These are phyloP conservation scores for Eupithecia centaureata DNA, from an alignment of 2,888 invertebrate genomes.

Conservation along the genomic window DNA sequence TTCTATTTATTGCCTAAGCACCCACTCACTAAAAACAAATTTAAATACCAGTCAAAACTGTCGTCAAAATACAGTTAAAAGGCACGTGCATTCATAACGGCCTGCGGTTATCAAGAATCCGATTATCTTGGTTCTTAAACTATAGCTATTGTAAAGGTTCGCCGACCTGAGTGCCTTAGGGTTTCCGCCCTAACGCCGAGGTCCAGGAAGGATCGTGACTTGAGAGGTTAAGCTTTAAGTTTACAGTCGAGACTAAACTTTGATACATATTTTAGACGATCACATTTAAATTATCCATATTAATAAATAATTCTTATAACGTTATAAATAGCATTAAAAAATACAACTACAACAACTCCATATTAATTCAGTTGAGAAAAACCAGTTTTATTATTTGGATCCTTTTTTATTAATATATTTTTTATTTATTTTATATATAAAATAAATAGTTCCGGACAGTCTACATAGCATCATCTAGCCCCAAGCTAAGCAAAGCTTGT, in stretches of 20 bases:
- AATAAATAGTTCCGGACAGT: too few relatives aligned
- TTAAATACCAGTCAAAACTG: conserved; percentile 7
- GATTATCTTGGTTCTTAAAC: conserved; percentile 11
- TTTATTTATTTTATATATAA: too few relatives aligned
- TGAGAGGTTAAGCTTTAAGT: conserved; percentile 13
- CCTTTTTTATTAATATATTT: too few relatives aligned
- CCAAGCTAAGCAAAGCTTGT: too few relatives aligned
- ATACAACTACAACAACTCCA: too few relatives aligned
- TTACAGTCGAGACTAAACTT: background rate
- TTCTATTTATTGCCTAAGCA: background rate
- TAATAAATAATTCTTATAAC: too few relatives aligned
- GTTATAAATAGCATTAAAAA: too few relatives aligned
- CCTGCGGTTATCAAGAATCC: conserved; percentile 14
- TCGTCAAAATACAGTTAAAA: conserved; percentile 11
- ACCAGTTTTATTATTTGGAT: too few relatives aligned
- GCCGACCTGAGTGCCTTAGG: conserved; percentile 33
- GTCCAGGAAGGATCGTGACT: conserved; percentile 42
- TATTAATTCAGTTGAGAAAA: too few relatives aligned
- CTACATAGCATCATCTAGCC: too few relatives aligned
- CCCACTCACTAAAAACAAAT: background rate
- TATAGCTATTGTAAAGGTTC: conserved; percentile 36
- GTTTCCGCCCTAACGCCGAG: conserved; percentile 28
- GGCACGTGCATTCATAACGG: conserved; percentile 10
- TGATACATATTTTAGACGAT: background rate
- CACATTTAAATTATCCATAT: background rate